These are phyloP conservation scores for Olivierus martensii DNA, from an alignment of 1,140 invertebrate species.

Conservation along the genomic window DNA sequence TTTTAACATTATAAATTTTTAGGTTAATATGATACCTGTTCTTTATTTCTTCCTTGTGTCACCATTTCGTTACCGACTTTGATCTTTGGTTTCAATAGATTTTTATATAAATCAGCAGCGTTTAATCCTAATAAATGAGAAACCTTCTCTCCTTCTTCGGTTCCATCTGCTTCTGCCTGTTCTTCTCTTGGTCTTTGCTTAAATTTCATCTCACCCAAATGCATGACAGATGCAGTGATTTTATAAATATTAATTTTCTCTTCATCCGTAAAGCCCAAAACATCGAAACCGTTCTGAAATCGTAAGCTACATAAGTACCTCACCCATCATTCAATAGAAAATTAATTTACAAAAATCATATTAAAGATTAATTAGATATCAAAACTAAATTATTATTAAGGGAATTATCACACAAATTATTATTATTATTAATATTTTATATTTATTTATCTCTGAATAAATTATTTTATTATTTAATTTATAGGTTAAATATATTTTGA, in stretches of 20 bases:
- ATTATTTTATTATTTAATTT: too few relatives aligned
- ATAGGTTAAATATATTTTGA: too few relatives aligned
- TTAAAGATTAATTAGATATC: too few relatives aligned
- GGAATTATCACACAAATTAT: too few relatives aligned
- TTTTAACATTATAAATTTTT: too few relatives aligned
- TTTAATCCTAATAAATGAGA: constrained; percentile 43
- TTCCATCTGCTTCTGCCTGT: constrained; percentile 48
- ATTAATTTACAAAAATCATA: too few relatives aligned
- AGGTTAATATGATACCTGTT: constrained; percentile 37
- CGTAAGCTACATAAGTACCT: too few relatives aligned
- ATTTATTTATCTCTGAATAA: too few relatives aligned
- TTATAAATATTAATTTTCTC: constrained; percentile 46
- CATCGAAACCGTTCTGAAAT: constrained; percentile 39
- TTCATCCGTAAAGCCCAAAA: constrained; percentile 41
- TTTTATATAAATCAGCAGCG: constrained; percentile 41
- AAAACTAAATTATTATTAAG: too few relatives aligned
- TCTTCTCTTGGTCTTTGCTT: constrained; percentile 47
- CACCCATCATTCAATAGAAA: too few relatives aligned
- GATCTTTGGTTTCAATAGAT: constrained; percentile 43
- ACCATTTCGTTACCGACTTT: constrained; percentile 44
- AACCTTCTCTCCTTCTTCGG: constrained; percentile 42
- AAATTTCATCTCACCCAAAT: constrained; percentile 47
- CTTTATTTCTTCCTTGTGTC: constrained; percentile 44
- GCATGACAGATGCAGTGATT: constrained; percentile 43
- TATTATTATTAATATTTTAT: too few relatives aligned